Evolutionary conservation across 2,113 vertebrate species (phyloP).

Genomic region (Grammatotria lemairii): DNA sequence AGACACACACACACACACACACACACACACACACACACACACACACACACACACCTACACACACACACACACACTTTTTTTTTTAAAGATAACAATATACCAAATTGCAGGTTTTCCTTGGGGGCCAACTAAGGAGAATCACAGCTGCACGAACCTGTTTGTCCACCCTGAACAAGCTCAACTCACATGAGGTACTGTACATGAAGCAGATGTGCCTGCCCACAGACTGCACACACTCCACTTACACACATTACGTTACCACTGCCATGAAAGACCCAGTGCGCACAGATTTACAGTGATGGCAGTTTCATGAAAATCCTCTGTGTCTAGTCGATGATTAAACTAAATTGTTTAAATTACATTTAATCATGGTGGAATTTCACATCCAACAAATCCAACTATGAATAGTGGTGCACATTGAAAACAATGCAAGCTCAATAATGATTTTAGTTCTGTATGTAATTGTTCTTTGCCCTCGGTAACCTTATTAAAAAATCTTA

Average conservation of each 20-base stretch:
- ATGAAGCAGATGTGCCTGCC: background rate
- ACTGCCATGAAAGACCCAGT: background rate
- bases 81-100: background rate
- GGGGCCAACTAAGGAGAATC: constrained; percentile 20
- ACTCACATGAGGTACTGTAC: constrained; percentile 16
- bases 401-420: background rate
- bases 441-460: background rate
- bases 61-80: background rate
- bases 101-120: constrained; percentile 32
- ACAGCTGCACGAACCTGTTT: constrained; percentile 42
- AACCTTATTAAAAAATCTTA: background rate
- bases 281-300: background rate
- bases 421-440: background rate
- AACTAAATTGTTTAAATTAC: background rate
- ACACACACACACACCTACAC: too few relatives aligned
- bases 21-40: too few relatives aligned
- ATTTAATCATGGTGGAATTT: background rate
- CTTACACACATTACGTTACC: accelerated
- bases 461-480: background rate
- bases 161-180: constrained; percentile 16
- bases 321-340: background rate
- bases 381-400: background rate
- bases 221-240: background rate
- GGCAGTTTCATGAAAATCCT: background rate
- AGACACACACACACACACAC: background rate